phyloP scores from a whole-genome alignment of 1,140 invertebrate species.

The Bombus ignitus region DNA sequence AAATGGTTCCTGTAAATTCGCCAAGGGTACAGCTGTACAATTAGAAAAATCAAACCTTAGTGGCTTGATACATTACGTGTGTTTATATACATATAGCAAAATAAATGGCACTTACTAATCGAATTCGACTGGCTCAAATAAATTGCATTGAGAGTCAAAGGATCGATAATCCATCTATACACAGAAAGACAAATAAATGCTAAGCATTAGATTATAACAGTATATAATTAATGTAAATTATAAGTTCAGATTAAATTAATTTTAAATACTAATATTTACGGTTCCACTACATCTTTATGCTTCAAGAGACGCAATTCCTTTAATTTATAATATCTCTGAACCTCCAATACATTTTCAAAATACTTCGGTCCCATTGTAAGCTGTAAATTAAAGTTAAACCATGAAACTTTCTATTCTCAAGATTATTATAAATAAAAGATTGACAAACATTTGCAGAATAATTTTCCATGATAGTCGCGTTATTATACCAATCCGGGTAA shows the following conservation, averaged over 20 bases:
- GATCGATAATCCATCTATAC: neutral
- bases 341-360: neutral
- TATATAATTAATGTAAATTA: neutral
- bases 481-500: slow-evolving; percentile 8
- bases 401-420: neutral
- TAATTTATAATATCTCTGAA: neutral
- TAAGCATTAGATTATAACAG: neutral
- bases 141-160: neutral
- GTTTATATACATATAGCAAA: neutral
- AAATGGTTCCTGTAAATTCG: slow-evolving; percentile 9
- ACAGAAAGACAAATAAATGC: neutral
- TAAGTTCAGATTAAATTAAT: neutral
- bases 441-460: neutral
- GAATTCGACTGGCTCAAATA: slow-evolving; percentile 5
- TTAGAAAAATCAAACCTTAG: neutral
- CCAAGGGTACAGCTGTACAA: neutral
- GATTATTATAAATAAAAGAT: too few relatives aligned
- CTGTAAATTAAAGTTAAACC: neutral
- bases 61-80: neutral
- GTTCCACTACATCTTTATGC: neutral
- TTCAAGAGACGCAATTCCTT: neutral
- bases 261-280: neutral
- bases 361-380: neutral
- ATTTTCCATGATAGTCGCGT: neutral
- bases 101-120: neutral